Evolutionary conservation across 2,888 invertebrate species (phyloP).

Genomic region (Drosophila aldrichi): DNA sequence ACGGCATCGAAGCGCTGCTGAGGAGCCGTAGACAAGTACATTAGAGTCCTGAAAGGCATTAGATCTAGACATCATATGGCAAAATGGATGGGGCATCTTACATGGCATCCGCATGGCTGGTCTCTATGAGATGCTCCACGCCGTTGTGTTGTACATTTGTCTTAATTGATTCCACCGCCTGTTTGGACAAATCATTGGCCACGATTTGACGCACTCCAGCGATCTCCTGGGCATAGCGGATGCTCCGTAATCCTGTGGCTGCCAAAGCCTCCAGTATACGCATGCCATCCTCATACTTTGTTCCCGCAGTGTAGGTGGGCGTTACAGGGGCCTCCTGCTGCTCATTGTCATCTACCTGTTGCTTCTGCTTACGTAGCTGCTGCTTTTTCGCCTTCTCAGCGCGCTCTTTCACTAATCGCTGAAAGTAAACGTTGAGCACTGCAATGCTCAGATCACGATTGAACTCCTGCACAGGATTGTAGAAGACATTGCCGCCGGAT

Average conservation of each 20-base stretch:
- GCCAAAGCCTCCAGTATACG: constrained; percentile 96
- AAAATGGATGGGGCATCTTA: constrained; percentile 85
- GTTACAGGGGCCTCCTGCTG: background rate
- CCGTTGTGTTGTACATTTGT: constrained; percentile 87
- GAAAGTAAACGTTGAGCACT: constrained; percentile 89
- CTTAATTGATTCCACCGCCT: constrained; percentile 94
- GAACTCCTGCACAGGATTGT: constrained; percentile 99
- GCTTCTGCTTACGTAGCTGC: constrained; percentile 37
- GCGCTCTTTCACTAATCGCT: constrained; percentile 85
- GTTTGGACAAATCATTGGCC: constrained; percentile 95
- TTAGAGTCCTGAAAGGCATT: constrained; percentile 88
- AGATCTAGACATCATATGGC: too few relatives aligned
- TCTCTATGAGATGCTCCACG: constrained; percentile 90
- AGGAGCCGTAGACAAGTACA: constrained; percentile 91
- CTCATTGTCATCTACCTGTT: constrained; percentile 14
- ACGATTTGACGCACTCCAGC: constrained; percentile 91
- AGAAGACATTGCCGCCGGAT: constrained; percentile 94
- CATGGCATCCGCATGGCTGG: constrained; percentile 95
- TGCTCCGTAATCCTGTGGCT: constrained; percentile 97
- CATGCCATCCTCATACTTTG: constrained; percentile 81
- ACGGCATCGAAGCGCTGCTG: constrained; percentile 93
- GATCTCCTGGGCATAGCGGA: constrained; percentile 98
- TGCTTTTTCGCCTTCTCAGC: constrained; percentile 70
- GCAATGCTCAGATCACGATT: constrained; percentile 96
- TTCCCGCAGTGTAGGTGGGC: constrained; percentile 63